Base-by-base conservation (phyloP, 2,113 vertebrate species). In the Pterophyllum scalare region DNA sequence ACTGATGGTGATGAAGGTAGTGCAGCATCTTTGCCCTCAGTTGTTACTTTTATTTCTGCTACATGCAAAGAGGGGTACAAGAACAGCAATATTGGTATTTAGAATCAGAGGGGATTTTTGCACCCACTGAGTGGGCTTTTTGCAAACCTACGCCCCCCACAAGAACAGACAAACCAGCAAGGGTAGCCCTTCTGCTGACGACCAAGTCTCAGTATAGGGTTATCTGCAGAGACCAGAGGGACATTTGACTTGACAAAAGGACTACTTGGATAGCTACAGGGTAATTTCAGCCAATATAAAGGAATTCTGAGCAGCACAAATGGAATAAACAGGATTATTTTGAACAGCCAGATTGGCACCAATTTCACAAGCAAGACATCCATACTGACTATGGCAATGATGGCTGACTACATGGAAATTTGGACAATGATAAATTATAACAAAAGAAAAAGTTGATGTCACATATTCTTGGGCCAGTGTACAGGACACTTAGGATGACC, bases 51-150 rank as follows among this genome's bases (percentile, higher is more conserved):
- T 28, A 28, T 28, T 28, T 28, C 28, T 28, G 28, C 28, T 28
- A 28, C 3, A 28, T 28, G 28, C 28, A 17, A 17, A 59, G 7
- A 9, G 7, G 1, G n/a, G 5, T 57, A 2, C 56, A 0, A 28
- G 0, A 59, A 0, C 9, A 59, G 15, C 8, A 59, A 0, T 7
- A 59, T 28, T 0, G 26, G 24, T 9, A 59, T 0, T 28, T 59
- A 17, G 0, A 59, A 59, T 14, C 0, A 2, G 0, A 28, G 24
- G 3, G 0, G 6, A 28, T 17, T 2, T 17, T 3, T 0, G 2
- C 6, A 59, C 13, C 13, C 9, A 28, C 24, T 59, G 4, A 59
- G 20, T 28, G 3, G 1, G 13, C 1, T 0, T 59, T 59, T 59
- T 0, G 3, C 57, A 6, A 15, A 59, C 13, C 0, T 1, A 0